These are phyloP conservation scores for Heteropelma amictum DNA, from an alignment of 2,888 invertebrate species.

Conservation along the genomic window DNA sequence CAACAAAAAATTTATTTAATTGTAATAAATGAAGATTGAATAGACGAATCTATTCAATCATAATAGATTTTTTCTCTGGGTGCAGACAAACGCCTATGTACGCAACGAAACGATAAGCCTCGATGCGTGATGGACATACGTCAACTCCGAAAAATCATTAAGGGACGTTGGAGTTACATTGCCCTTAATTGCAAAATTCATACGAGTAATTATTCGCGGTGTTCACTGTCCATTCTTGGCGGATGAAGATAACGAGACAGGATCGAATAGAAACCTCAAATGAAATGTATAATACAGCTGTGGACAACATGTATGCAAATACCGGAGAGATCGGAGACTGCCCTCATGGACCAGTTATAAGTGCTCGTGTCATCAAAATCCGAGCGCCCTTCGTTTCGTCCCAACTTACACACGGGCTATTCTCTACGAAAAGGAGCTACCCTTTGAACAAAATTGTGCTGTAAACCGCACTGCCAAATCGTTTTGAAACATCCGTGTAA, in stretches of 20 bases:
- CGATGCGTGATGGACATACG: too few relatives aligned
- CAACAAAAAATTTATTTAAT: too few relatives aligned
- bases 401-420: background rate
- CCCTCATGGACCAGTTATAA: slow-evolving; percentile 15
- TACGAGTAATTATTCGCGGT: background rate
- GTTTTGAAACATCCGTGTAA: too few relatives aligned
- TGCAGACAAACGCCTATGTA: too few relatives aligned
- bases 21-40: too few relatives aligned
- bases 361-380: background rate
- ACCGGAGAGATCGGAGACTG: background rate
- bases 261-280: background rate
- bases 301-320: background rate
- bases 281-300: too few relatives aligned
- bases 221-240: slow-evolving; percentile 1
- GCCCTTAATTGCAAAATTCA: slow-evolving; percentile 12
- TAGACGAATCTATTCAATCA: too few relatives aligned
- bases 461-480: too few relatives aligned
- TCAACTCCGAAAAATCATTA: too few relatives aligned
- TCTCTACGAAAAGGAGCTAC: background rate
- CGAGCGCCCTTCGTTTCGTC: background rate
- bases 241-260: background rate
- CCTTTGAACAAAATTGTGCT: too few relatives aligned
- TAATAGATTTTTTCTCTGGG: too few relatives aligned
- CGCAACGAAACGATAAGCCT: too few relatives aligned
- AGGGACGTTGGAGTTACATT: background rate